These are phyloP conservation scores for Clunio marinus DNA, from an alignment of 2,888 invertebrate species.

Conservation along the genomic window DNA sequence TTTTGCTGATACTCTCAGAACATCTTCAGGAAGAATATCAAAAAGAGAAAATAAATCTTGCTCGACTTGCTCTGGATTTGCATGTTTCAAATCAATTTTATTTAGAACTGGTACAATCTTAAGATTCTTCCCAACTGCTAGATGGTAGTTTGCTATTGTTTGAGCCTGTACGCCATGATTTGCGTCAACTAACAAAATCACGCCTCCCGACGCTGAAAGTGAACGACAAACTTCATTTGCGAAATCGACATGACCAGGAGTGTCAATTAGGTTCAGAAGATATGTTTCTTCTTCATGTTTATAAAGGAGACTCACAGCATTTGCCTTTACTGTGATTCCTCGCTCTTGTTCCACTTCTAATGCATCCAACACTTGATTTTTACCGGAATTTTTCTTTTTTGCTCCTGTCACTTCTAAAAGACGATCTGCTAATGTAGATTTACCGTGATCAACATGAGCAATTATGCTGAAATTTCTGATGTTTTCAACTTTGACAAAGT, in stretches of 20 bases:
- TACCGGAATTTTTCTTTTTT: conserved; percentile 61
- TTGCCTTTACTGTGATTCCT: conserved; percentile 98
- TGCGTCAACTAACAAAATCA: conserved; percentile 90
- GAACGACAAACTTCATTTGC: conserved; percentile 92
- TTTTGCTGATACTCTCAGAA: conserved; percentile 89
- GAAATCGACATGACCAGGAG: conserved; percentile 98
- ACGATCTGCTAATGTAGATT: conserved; percentile 93
- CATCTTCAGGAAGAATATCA: conserved; percentile 66
- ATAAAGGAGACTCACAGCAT: conserved; percentile 85
- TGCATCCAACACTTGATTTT: conserved; percentile 71
- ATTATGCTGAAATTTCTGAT: conserved; percentile 76
- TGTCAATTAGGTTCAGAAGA: conserved; percentile 92
- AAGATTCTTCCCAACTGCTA: conserved; percentile 79
- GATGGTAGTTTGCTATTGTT: conserved; percentile 93
- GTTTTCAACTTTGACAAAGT: conserved; percentile 49
- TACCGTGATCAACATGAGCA: conserved; percentile 85
- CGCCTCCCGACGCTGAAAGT: conserved; percentile 89
- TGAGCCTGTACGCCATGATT: conserved; percentile 96
- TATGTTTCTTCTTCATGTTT: conserved; percentile 61
- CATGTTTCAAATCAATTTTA: conserved; percentile 92
- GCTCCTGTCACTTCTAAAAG: conserved; percentile 89
- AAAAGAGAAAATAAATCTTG: conserved; percentile 77
- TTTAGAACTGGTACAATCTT: conserved; percentile 88
- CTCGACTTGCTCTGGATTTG: conserved; percentile 77
- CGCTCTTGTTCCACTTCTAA: conserved; percentile 87